Percentiles rank a stretch among this genome's conserved stretches.
phyloP scores from a whole-genome alignment of 1,140 invertebrate genomes.

The Xylocopa sonorina region DNA sequence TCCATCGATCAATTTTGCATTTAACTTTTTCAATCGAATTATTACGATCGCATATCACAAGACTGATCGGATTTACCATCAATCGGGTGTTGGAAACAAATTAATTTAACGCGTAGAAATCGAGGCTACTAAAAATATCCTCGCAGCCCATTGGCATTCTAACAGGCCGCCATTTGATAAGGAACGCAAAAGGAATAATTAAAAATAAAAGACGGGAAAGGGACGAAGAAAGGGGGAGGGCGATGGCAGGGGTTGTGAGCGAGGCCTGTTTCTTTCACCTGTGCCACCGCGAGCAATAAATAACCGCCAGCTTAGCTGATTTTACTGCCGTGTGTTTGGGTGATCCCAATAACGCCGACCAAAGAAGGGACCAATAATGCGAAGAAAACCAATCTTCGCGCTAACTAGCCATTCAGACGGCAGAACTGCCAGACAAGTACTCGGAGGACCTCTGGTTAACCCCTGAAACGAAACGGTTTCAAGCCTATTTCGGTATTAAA shows the following conservation, averaged over 20 bases:
- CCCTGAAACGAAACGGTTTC: constrained; percentile 76
- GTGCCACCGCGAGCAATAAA: constrained; percentile 82
- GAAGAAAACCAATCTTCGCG: constrained; percentile 79
- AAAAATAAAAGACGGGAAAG: background rate
- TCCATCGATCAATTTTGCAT: too few relatives aligned
- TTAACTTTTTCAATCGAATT: too few relatives aligned
- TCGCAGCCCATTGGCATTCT: too few relatives aligned
- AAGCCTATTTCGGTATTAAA: constrained; percentile 65
- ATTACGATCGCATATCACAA: too few relatives aligned
- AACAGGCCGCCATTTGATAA: background rate
- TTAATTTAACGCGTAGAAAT: too few relatives aligned
- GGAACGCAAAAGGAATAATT: constrained; percentile 20
- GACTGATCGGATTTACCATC: too few relatives aligned
- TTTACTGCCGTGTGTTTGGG: constrained; percentile 80
- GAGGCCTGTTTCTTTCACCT: constrained; percentile 76
- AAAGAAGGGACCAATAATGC: constrained; percentile 74
- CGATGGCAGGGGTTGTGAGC: constrained; percentile 28
- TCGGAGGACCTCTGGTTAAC: constrained; percentile 78
- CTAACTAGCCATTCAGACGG: constrained; percentile 79
- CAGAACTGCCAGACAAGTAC: constrained; percentile 73
- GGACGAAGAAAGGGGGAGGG: background rate
- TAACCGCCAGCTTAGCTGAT: constrained; percentile 81
- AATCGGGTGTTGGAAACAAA: too few relatives aligned
- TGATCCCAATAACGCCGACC: constrained; percentile 76
- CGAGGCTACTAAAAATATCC: background rate